phyloP scores from a whole-genome alignment of 2,113 vertebrate species.

The Condylura cristata region DNA sequence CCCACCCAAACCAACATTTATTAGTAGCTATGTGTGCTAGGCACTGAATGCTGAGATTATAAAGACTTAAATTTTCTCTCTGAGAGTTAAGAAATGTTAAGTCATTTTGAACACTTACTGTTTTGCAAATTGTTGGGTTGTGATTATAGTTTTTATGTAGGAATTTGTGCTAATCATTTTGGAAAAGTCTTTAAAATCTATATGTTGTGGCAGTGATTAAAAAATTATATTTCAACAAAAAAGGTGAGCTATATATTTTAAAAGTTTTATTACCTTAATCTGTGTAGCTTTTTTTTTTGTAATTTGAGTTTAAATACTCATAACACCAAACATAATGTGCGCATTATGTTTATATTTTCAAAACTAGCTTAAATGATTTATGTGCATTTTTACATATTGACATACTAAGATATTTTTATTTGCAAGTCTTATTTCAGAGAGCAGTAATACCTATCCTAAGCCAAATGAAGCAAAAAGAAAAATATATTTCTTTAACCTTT shows the following conservation, averaged over 20 bases:
- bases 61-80: neutral
- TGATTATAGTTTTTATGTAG: neutral
- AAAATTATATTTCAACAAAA: conserved; percentile 5
- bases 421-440: conserved; percentile 49
- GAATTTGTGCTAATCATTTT: conserved; percentile 3
- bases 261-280: conserved; percentile 34
- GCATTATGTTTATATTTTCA: conserved; percentile 47
- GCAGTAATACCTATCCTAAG: conserved; percentile 9
- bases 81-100: neutral
- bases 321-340: neutral
- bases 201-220: neutral
- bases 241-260: conserved; percentile 14
- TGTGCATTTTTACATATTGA: conserved; percentile 13
- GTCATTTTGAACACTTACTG: conserved; percentile 21
- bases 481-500: neutral
- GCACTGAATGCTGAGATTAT: neutral
- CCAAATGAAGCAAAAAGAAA: conserved; percentile 42
- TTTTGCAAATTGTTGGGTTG: conserved; percentile 11
- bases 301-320: conserved; percentile 43
- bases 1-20: neutral
- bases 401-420: conserved; percentile 15
- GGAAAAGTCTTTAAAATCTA: conserved; percentile 36
- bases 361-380: neutral
- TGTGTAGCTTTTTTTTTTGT: conserved; percentile 12
- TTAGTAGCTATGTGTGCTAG: neutral